Percentiles rank a stretch among this genome's conserved stretches.
phyloP scores from a whole-genome alignment of 2,113 vertebrate genomes.

The Tyrannus savana region DNA sequence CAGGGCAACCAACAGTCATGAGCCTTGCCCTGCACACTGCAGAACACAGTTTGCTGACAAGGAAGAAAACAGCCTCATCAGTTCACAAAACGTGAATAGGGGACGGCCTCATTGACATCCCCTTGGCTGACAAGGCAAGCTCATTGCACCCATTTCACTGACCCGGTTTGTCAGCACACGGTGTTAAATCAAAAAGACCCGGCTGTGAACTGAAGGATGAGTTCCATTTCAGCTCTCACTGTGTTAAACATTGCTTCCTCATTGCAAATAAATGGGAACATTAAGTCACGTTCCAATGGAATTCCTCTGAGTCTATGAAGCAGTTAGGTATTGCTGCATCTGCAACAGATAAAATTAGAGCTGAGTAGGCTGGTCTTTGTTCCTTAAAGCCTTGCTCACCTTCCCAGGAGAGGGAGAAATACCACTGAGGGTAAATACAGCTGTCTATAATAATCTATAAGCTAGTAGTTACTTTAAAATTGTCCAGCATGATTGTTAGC shows the following conservation, averaged over 20 bases:
- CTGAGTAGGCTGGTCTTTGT: not conserved
- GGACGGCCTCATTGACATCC: accelerated
- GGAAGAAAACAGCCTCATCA: not conserved
- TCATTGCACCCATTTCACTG: not conserved
- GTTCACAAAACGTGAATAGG: not conserved
- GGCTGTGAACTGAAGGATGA: not conserved
- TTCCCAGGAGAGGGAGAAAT: not conserved
- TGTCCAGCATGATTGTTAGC: not conserved
- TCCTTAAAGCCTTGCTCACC: not conserved
- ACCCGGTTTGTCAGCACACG: not conserved
- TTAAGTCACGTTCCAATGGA: constrained; percentile 1
- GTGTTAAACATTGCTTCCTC: constrained; percentile 21
- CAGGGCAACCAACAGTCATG: accelerated
- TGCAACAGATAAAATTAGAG: not conserved
- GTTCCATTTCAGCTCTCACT: not conserved
- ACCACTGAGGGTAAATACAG: not conserved
- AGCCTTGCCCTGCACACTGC: not conserved
- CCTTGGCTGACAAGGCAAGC: not conserved
- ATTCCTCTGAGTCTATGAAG: constrained; percentile 21
- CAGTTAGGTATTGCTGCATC: not conserved
- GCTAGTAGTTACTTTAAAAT: not conserved
- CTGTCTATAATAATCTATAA: not conserved
- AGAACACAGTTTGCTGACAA: not conserved
- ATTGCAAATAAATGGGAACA: constrained; percentile 24
- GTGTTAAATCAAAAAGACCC: not conserved